These are phyloP conservation scores for Poeciliopsis turrubarensis DNA, from an alignment of 2,113 vertebrate species.

Conservation along the genomic window DNA sequence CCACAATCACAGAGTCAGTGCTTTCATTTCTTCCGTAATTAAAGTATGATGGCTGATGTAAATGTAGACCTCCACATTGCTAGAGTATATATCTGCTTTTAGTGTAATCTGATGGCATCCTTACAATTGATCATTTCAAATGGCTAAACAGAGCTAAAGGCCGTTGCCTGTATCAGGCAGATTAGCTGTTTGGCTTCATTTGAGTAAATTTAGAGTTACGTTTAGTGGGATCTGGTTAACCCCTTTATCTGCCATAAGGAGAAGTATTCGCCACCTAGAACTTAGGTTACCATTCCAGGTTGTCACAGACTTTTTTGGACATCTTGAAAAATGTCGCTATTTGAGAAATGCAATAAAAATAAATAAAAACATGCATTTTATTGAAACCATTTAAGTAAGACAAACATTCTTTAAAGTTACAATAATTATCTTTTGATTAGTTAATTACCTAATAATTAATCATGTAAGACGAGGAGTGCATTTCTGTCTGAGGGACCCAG, in stretches of 20 bases:
- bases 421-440: not conserved
- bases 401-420: not conserved
- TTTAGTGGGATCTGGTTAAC: not conserved
- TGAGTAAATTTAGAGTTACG: not conserved
- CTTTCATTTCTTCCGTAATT: constrained; percentile 48
- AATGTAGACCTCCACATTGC: constrained; percentile 13
- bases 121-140: not conserved
- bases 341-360: too few species aligned
- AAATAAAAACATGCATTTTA: not conserved
- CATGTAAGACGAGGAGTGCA: not conserved
- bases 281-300: too few species aligned
- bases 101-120: not conserved
- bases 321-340: not conserved
- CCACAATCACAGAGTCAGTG: constrained; percentile 40
- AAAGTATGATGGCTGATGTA: constrained; percentile 34
- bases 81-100: not conserved
- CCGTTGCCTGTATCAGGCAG: not conserved
- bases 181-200: not conserved
- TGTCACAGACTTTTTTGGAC: not conserved
- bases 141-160: not conserved
- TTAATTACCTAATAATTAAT: not conserved
- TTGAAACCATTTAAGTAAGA: not conserved
- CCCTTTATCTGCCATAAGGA: not conserved
- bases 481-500: not conserved
- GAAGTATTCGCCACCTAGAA: too few species aligned